phyloP scores from a whole-genome alignment of 1,140 invertebrate genomes.

The Hylaeus anthracinus region DNA sequence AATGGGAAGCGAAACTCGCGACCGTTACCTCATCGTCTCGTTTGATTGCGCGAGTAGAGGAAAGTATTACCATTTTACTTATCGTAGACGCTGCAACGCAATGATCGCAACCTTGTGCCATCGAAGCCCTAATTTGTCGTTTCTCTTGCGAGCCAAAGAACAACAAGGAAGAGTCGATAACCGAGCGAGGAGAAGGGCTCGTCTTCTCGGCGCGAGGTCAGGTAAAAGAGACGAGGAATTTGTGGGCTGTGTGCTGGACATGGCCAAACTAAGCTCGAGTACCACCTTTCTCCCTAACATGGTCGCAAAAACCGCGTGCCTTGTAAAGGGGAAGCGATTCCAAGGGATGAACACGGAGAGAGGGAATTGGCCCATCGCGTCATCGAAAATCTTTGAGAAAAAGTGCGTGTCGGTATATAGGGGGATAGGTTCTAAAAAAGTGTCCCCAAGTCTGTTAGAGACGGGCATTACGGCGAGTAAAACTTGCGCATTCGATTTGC shows the following conservation, averaged over 20 bases:
- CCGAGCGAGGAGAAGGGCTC: not conserved
- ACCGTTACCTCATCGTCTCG: conserved; percentile 35
- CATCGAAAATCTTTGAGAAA: not conserved
- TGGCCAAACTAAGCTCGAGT: conserved; percentile 68
- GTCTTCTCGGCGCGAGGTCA: not conserved
- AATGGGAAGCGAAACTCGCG: conserved; percentile 19
- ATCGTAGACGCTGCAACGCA: too few relatives aligned
- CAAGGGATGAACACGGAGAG: conserved; percentile 10
- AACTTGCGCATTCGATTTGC: not conserved
- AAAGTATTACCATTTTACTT: too few relatives aligned
- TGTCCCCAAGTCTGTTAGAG: not conserved
- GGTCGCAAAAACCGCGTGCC: conserved; percentile 57
- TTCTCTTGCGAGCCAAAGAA: not conserved
- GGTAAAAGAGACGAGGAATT: conserved; percentile 48
- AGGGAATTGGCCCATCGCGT: not conserved
- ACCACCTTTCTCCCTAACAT: conserved; percentile 54
- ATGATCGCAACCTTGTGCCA: too few relatives aligned
- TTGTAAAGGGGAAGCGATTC: conserved; percentile 46
- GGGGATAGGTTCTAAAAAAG: not conserved
- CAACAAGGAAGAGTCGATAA: conserved; percentile 8
- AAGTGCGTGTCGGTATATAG: not conserved
- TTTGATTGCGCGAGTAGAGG: too few relatives aligned
- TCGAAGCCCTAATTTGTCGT: not conserved
- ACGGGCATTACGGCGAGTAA: too few relatives aligned
- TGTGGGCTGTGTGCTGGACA: conserved; percentile 59